phyloP scores from a whole-genome alignment of 1,140 invertebrate genomes.

The Solen grandis region DNA sequence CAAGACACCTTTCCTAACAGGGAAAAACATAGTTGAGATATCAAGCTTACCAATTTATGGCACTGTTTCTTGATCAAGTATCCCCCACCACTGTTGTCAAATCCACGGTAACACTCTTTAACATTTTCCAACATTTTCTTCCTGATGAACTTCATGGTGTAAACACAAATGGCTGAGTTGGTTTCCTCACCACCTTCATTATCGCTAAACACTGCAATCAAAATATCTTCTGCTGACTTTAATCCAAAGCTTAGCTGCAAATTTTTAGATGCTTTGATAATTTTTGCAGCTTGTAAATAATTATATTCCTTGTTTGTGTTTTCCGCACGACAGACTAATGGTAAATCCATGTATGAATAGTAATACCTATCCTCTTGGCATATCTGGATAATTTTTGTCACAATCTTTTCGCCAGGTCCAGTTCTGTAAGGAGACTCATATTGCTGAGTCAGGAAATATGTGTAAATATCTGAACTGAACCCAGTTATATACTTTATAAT shows the following conservation, averaged over 20 bases:
- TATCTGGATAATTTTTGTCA: constrained; percentile 96
- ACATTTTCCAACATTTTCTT: constrained; percentile 99
- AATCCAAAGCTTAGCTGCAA: constrained; percentile 90
- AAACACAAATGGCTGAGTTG: constrained; percentile 94
- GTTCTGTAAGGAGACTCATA: constrained; percentile 87
- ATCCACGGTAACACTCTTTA: constrained; percentile 95
- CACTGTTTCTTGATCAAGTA: constrained; percentile 61
- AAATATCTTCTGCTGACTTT: constrained; percentile 83
- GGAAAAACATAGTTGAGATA: too few species aligned
- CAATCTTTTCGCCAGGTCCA: constrained; percentile 88
- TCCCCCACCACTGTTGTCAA: constrained; percentile 62
- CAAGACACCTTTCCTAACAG: too few species aligned
- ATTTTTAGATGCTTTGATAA: constrained; percentile 95
- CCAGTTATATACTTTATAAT: constrained; percentile 96
- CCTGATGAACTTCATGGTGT: constrained; percentile 95
- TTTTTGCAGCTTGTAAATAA: constrained; percentile 94
- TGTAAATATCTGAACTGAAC: constrained; percentile 96
- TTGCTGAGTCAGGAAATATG: constrained; percentile 97
- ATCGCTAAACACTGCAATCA: constrained; percentile 95
- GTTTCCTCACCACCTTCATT: constrained; percentile 83
- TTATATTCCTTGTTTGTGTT: constrained; percentile 89
- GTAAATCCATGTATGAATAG: constrained; percentile 96
- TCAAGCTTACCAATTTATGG: constrained; percentile 45
- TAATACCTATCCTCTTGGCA: constrained; percentile 97
- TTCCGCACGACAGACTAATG: constrained; percentile 92